phyloP scores from a whole-genome alignment of 2,888 invertebrate species.

The Arge pagana region DNA sequence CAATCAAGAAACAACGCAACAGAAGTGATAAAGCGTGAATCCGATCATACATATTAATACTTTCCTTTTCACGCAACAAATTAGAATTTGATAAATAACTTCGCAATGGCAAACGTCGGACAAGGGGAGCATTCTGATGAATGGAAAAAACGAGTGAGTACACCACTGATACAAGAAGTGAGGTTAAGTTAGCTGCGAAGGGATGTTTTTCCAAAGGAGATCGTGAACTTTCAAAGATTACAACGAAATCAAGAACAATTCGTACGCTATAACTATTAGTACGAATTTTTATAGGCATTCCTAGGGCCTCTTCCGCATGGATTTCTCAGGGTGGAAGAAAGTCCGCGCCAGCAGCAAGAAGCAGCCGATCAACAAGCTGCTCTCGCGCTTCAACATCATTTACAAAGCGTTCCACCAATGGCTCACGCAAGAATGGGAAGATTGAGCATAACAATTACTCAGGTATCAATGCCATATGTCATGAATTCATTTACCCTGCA shows the following conservation, averaged over 20 bases:
- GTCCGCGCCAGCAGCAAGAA: slow-evolving; percentile 70
- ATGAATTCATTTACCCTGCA: background rate
- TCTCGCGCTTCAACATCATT: slow-evolving; percentile 72
- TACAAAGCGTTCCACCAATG: slow-evolving; percentile 59
- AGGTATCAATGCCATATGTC: slow-evolving; percentile 57
- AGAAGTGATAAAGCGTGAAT: no score
- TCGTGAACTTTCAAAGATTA: no score
- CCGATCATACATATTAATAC: no score
- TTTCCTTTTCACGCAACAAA: no score
- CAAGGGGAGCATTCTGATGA: slow-evolving; percentile 44
- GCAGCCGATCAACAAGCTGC: slow-evolving; percentile 81
- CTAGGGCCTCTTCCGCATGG: slow-evolving; percentile 80
- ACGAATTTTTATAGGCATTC: slow-evolving; percentile 66
- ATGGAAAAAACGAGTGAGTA: slow-evolving; percentile 47
- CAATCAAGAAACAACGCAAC: no score
- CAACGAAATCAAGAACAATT: no score
- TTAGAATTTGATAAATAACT: background rate
- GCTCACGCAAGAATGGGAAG: slow-evolving; percentile 67
- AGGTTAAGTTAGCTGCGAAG: slow-evolving; percentile 25
- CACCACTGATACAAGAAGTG: background rate
- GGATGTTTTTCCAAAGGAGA: slow-evolving; percentile 10
- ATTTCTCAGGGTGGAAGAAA: slow-evolving; percentile 68
- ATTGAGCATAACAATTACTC: slow-evolving; percentile 83
- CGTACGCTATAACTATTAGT: no score
- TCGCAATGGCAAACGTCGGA: slow-evolving; percentile 40